Percentiles rank a stretch among this genome's conserved stretches.
Conservation (phyloP, 2,113 vertebrate genomes). For the Brachyistius frenatus region DNA sequence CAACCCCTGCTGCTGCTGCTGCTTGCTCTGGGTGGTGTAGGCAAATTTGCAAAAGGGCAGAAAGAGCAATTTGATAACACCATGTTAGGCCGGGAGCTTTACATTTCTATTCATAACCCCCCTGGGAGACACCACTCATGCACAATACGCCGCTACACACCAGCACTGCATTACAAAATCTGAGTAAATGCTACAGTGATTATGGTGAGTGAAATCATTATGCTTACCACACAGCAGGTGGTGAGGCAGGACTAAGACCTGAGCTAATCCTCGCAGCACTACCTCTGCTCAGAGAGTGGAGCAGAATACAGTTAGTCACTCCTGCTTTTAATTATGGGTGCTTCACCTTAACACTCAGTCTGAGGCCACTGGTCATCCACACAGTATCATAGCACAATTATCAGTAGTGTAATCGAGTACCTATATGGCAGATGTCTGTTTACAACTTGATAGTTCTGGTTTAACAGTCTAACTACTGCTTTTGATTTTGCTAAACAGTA, state of each 20-base stretch:
- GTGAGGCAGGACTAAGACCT: constrained; percentile 61
- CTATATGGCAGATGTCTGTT: background rate
- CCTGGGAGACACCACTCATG: constrained; percentile 38
- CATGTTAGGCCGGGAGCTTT: constrained; percentile 29
- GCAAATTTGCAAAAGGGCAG: constrained; percentile 46
- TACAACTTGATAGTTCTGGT: no score
- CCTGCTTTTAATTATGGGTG: constrained; percentile 38
- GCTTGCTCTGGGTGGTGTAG: constrained; percentile 23
- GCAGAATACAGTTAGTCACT: constrained; percentile 18
- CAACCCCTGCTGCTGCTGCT: constrained; percentile 46
- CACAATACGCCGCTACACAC: constrained; percentile 30
- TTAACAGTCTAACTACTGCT: no score
- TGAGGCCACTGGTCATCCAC: background rate
- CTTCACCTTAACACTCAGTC: constrained; percentile 10
- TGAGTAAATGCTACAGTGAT: constrained; percentile 55
- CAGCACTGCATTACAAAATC: constrained; percentile 38
- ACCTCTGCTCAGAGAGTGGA: constrained; percentile 36
- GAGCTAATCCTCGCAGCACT: constrained; percentile 51
- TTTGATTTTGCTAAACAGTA: no score
- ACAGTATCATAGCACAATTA: background rate
- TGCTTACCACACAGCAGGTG: constrained; percentile 59
- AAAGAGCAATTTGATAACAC: constrained; percentile 50
- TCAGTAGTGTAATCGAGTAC: no score
- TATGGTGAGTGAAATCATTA: constrained; percentile 50
- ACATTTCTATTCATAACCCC: constrained; percentile 55